Evolutionary conservation across 1,140 invertebrate species (phyloP).

Genomic region (Eubasilissa regina): DNA sequence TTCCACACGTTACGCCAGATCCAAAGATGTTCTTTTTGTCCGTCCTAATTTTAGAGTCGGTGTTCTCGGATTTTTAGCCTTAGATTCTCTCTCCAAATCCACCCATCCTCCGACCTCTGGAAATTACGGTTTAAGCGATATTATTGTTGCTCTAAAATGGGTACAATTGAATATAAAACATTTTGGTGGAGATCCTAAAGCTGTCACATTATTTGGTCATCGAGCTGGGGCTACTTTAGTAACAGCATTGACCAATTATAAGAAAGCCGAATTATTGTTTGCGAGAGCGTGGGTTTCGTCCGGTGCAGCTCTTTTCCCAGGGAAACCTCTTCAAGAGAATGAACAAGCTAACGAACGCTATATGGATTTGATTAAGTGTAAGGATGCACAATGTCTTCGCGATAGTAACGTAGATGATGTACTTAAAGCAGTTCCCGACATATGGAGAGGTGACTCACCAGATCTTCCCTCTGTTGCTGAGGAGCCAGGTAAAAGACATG

Average conservation of each 20-base stretch:
- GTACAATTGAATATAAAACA: slow-evolving; percentile 85
- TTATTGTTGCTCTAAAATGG: slow-evolving; percentile 85
- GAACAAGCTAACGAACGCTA: slow-evolving; percentile 76
- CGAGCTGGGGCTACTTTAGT: slow-evolving; percentile 85
- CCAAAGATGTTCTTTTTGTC: slow-evolving; percentile 87
- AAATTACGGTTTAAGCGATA: slow-evolving; percentile 90
- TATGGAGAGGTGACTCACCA: slow-evolving; percentile 77
- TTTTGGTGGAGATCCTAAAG: slow-evolving; percentile 85
- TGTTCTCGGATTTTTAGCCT: slow-evolving; percentile 84
- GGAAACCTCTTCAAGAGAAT: slow-evolving; percentile 74
- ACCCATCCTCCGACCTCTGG: slow-evolving; percentile 83
- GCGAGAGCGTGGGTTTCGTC: slow-evolving; percentile 83
- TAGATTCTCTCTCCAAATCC: slow-evolving; percentile 78
- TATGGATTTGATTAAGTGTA: slow-evolving; percentile 72
- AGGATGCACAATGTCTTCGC: slow-evolving; percentile 74
- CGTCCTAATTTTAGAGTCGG: slow-evolving; percentile 86
- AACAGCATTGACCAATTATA: slow-evolving; percentile 74
- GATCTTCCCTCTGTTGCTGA: slow-evolving; percentile 76
- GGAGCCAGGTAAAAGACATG: slow-evolving; percentile 73
- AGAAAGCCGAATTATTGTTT: slow-evolving; percentile 74
- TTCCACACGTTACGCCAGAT: slow-evolving; percentile 78
- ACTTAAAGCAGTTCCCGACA: slow-evolving; percentile 78
- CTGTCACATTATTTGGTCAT: slow-evolving; percentile 87
- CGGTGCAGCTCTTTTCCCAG: slow-evolving; percentile 79
- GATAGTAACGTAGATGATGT: slow-evolving; percentile 76